Conservation (phyloP, 2,888 invertebrate species). For the Calephelis perditalis region DNA sequence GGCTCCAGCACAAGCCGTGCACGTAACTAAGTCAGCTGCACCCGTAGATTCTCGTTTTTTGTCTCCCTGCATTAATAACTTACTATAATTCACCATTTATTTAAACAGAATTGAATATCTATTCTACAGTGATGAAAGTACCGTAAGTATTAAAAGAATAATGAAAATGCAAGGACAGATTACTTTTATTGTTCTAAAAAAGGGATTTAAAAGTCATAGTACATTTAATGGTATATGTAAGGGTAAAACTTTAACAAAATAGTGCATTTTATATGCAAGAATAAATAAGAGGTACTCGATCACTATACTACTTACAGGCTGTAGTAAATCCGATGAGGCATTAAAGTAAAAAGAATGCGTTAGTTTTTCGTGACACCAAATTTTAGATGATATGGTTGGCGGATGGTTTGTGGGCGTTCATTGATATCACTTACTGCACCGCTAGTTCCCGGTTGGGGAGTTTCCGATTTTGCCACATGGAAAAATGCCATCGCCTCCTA, state of each 20-base stretch:
- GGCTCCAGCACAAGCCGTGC: constrained; percentile 86
- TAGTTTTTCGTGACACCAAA: constrained; percentile 66
- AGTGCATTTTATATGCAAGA: not conserved
- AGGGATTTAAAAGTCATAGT: not conserved
- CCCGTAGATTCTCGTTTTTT: constrained; percentile 89
- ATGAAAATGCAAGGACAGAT: not conserved
- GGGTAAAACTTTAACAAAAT: not conserved
- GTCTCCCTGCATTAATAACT: constrained; percentile 80
- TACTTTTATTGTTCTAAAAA: too few relatives aligned
- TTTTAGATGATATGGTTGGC: constrained; percentile 43
- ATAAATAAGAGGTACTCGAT: constrained; percentile 20
- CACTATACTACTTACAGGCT: constrained; percentile 69
- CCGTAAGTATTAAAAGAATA: not conserved
- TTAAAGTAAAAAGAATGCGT: constrained; percentile 67
- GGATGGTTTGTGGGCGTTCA: constrained; percentile 37
- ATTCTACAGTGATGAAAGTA: not conserved
- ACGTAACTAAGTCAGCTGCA: constrained; percentile 90
- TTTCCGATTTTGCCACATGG: constrained; percentile 63
- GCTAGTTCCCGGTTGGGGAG: constrained; percentile 64
- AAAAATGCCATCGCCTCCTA: constrained; percentile 74
- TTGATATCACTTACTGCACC: constrained; percentile 72
- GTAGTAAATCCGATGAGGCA: constrained; percentile 68
- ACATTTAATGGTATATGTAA: not conserved
- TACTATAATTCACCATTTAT: not conserved
- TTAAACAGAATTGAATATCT: too few relatives aligned